These are phyloP conservation scores for Antheraea assamensis DNA, from an alignment of 2,888 invertebrate genomes.

Conservation along the genomic window DNA sequence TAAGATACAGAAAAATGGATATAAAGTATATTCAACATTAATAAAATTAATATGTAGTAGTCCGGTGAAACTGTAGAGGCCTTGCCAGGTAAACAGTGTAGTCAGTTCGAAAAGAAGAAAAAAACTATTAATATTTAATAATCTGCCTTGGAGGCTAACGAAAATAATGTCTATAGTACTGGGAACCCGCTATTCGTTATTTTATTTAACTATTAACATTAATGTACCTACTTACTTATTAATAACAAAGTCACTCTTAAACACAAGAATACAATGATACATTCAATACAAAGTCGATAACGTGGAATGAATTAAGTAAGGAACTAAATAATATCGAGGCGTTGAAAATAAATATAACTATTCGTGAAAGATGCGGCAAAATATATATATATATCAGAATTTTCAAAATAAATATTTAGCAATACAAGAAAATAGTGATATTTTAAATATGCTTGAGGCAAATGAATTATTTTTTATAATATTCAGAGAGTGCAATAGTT, in stretches of 20 bases:
- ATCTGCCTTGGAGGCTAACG: neutral
- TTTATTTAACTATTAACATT: neutral
- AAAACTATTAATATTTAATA: neutral
- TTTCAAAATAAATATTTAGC: too few species aligned
- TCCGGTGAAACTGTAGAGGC: too few species aligned
- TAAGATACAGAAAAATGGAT: neutral
- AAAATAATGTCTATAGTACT: neutral
- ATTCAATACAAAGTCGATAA: conserved; percentile 2
- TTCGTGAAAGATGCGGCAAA: neutral
- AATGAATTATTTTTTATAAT: too few species aligned
- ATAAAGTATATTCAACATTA: neutral
- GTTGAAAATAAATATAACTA: conserved; percentile 22
- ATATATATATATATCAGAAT: neutral
- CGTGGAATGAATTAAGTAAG: conserved; percentile 6
- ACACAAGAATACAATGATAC: neutral
- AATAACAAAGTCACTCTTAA: neutral
- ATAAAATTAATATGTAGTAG: too few species aligned
- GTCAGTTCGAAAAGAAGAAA: too few species aligned
- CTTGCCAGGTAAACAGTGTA: too few species aligned
- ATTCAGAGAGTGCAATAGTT: too few species aligned
- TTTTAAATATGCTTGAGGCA: neutral
- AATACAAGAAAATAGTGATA: neutral
- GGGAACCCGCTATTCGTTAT: neutral
- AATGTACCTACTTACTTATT: neutral
- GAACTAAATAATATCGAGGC: conserved; percentile 7